Evolutionary conservation across 1,140 invertebrate species (phyloP).

Genomic region (Solenopsis invicta): DNA sequence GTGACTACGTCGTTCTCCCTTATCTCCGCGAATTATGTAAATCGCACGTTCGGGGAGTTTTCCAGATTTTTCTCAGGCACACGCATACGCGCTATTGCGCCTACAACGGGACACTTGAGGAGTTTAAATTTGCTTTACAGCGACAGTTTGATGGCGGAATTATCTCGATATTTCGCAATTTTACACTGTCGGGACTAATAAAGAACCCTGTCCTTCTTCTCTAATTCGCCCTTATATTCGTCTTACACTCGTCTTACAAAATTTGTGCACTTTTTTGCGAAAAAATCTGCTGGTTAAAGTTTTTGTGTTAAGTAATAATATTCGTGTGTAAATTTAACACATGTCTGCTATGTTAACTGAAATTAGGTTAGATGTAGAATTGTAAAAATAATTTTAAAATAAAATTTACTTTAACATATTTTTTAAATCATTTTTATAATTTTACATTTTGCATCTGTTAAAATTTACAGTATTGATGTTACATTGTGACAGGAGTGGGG

Average conservation of each 20-base stretch:
- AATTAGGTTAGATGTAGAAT: too few species aligned
- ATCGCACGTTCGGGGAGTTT: constrained; percentile 26
- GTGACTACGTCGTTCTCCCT: constrained; percentile 8
- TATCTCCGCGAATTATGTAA: constrained; percentile 47
- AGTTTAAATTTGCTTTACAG: constrained; percentile 23
- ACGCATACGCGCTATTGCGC: background rate
- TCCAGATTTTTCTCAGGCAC: constrained; percentile 12
- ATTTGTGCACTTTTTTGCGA: too few species aligned
- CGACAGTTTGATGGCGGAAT: constrained; percentile 30
- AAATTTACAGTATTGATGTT: too few species aligned
- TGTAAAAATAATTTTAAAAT: too few species aligned
- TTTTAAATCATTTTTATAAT: too few species aligned
- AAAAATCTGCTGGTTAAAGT: too few species aligned
- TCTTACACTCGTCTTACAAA: too few species aligned
- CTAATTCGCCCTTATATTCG: background rate
- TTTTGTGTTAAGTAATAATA: too few species aligned
- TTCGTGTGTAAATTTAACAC: too few species aligned
- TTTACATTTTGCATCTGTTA: too few species aligned
- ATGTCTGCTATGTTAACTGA: background rate
- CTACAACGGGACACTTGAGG: background rate
- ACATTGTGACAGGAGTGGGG: too few species aligned
- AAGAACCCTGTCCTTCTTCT: background rate
- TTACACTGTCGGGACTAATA: background rate
- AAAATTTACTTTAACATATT: too few species aligned
- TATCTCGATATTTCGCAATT: constrained; percentile 18